Conservation (phyloP, 2,113 vertebrate species). For the Gnathonemus longibarbis region DNA sequence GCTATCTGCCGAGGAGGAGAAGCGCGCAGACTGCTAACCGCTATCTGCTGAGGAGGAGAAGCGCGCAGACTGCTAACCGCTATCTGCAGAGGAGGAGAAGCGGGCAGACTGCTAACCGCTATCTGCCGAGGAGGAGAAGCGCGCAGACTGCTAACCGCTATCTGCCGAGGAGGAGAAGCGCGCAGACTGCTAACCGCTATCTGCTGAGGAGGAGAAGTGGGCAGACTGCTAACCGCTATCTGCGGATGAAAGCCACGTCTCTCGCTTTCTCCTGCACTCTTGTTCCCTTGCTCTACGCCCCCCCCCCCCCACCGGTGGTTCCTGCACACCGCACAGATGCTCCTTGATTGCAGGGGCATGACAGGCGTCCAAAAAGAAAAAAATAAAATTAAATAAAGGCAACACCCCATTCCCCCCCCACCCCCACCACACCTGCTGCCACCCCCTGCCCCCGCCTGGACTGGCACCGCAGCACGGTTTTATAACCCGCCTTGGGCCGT, state of each 20-base stretch:
- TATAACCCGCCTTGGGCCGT: not conserved
- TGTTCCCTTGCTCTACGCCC: not conserved
- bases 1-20: too few species aligned
- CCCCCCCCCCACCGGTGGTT: not conserved
- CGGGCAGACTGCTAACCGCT: too few species aligned
- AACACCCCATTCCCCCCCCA: too few species aligned
- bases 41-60: too few species aligned
- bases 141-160: too few species aligned
- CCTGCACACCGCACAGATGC: slow-evolving; percentile 3
- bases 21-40: too few species aligned
- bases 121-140: too few species aligned
- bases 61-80: too few species aligned
- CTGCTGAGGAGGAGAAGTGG: not conserved
- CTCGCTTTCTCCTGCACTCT: not conserved
- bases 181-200: too few species aligned
- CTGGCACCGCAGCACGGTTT: not conserved
- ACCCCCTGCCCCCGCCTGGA: not conserved
- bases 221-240: not conserved
- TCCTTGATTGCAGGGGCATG: not conserved
- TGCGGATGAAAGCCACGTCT: not conserved
- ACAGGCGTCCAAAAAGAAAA: not conserved
- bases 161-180: too few species aligned
- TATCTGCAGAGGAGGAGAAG: too few species aligned
- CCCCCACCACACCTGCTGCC: too few species aligned
- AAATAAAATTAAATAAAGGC: not conserved